Evolutionary conservation across 2,797 vertebrate genomes (phyloP), one percentile per base, ranked within the genome.

Genomic region (Orestias chungarensis): DNA sequence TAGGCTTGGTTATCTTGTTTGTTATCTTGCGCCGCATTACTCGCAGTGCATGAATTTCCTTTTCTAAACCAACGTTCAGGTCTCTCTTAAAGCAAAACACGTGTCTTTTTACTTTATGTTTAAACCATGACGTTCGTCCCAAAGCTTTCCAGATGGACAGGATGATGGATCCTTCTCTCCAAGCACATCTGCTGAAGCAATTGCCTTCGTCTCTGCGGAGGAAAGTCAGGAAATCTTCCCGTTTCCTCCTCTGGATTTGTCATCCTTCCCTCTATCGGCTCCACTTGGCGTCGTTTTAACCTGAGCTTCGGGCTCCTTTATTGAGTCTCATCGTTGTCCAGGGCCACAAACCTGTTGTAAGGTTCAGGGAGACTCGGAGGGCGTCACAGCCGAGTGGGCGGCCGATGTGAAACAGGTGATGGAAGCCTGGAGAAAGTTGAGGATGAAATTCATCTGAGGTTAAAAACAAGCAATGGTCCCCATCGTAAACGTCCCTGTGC

Each of bases 181-280:
- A 9, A 70, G 54, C 64, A 87, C 88, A 90, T 91, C 88, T 91
- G 90, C 74, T 83, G 65, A 74, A 89, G 64, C 66, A 66, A 89
- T 91, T 83, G 81, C 79, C 52, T 78, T 64, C 52, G 85, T 80
- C 86, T 86, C 86, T n/a, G 74, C 0, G 82, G 88, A 87, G 73
- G 82, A 86, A 84, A 69, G 78, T 67, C 62, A 78, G 82, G 68
- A 84, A 82, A 79, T 75, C 59, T 49, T 70, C 75, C 64, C 27
- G 59, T 67, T 67, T 88, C 81, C 73, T 85, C 66, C 74, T 76
- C 76, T 83, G 79, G 71, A 66, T 81, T 85, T 76, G 25, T 68
- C 77, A 76, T 87, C 73, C 49, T 61, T 50, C 70, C 54, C 17
- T 59, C 18, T 54, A 67, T 70, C 49, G n/a, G n/a, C n/a, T n/a